A percentile compares a stretch with the other conserved stretches of the same genome.
phyloP scores from a whole-genome alignment of 2,797 vertebrate genomes.

The Meriones psammophilus region DNA sequence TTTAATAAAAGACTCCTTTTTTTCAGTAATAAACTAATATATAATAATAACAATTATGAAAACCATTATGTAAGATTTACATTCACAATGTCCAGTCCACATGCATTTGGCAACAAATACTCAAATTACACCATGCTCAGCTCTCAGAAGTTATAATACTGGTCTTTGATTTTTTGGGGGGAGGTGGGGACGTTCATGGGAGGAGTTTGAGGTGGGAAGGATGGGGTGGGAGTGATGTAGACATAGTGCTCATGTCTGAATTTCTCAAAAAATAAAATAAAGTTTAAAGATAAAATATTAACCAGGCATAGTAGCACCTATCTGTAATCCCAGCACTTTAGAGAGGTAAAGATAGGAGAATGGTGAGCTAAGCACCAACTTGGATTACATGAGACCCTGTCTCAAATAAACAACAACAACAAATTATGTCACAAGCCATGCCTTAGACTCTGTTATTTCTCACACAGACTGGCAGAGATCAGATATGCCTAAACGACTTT shows the following conservation, averaged over 20 bases:
- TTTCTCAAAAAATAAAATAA: not conserved
- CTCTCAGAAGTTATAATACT: not conserved
- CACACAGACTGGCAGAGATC: not conserved
- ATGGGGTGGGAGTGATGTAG: not conserved
- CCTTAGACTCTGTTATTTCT: slow-evolving; percentile 20
- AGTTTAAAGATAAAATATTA: not conserved
- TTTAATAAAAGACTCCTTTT: too few species aligned
- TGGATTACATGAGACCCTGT: not conserved
- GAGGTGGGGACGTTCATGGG: too few species aligned
- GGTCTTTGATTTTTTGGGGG: not conserved
- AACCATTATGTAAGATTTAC: too few species aligned
- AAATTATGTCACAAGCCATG: not conserved
- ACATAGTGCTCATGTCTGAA: not conserved
- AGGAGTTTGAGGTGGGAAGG: not conserved
- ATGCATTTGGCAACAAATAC: not conserved
- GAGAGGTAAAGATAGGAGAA: not conserved
- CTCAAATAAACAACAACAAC: not conserved
- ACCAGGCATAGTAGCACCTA: not conserved
- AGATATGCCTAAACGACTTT: not conserved
- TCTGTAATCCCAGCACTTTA: not conserved
- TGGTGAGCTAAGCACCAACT: not conserved
- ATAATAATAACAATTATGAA: too few species aligned
- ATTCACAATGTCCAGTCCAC: too few species aligned
- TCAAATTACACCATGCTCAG: not conserved
- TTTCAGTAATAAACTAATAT: too few species aligned